phyloP scores from a whole-genome alignment of 2,113 vertebrate species.

The Macroglossus sobrinus region DNA sequence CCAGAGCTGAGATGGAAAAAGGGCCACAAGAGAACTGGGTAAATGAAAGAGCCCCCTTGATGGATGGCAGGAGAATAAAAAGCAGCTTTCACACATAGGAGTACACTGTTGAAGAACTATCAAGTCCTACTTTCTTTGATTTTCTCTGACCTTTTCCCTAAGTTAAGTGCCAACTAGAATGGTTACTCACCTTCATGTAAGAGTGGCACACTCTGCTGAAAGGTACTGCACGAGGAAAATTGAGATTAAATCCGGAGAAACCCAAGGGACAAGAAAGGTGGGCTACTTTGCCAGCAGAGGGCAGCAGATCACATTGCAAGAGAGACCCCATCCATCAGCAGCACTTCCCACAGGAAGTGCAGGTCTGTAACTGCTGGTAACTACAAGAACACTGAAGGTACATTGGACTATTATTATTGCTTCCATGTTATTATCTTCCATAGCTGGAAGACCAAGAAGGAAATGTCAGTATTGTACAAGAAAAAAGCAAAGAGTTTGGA shows the following conservation, averaged over 20 bases:
- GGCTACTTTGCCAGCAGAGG: slow-evolving; percentile 15
- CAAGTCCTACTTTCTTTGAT: background rate
- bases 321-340: no score
- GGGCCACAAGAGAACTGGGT: background rate
- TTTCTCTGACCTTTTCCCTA: background rate
- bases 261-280: background rate
- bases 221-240: background rate
- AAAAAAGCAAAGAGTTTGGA: background rate
- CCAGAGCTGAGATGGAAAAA: background rate
- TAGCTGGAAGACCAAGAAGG: background rate
- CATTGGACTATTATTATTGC: background rate
- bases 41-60: background rate
- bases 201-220: background rate
- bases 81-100: background rate
- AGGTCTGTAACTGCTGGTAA: background rate
- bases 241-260: background rate
- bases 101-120: background rate
- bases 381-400: background rate
- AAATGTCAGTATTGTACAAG: background rate
- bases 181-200: background rate
- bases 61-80: background rate
- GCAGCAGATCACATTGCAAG: slow-evolving; percentile 8
- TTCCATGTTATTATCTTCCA: background rate
- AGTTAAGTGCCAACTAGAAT: background rate
- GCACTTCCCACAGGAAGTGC: background rate